Percentiles rank a stretch among this genome's conserved stretches.
Conservation (phyloP, 2,888 invertebrate species). For the Craniophora ligustri region DNA sequence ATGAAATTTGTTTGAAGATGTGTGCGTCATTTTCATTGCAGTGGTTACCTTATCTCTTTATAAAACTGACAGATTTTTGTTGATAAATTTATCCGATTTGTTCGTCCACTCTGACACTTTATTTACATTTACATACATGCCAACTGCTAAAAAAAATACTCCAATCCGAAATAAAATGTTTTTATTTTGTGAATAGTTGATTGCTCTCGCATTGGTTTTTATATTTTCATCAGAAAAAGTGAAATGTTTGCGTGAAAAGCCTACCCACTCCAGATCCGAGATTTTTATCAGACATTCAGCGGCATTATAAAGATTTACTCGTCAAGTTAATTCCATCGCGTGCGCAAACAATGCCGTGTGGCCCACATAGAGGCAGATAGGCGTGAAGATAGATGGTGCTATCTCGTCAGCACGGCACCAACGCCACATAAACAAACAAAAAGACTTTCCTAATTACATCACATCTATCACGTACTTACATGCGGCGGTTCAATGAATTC, state of each 20-base stretch:
- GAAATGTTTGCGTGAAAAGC: conserved; percentile 16
- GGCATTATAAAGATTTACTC: conserved; percentile 58
- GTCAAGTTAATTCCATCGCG: conserved; percentile 62
- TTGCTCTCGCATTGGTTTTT: neutral
- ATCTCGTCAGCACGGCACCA: conserved; percentile 57
- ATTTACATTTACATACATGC: no score
- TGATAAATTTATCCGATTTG: no score
- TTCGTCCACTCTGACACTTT: no score
- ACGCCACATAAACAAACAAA: conserved; percentile 63
- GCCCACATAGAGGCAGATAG: conserved; percentile 65
- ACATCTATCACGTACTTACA: conserved; percentile 57
- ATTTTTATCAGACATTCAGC: conserved; percentile 52
- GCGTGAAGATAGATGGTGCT: conserved; percentile 58
- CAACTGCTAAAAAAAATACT: no score
- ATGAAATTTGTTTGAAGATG: no score
- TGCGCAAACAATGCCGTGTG: conserved; percentile 67
- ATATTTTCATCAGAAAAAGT: neutral
- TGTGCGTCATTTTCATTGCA: no score
- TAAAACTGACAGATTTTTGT: no score
- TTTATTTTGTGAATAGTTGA: neutral
- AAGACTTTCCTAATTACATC: conserved; percentile 64
- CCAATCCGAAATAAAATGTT: neutral
- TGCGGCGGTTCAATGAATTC: conserved; percentile 50
- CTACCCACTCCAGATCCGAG: conserved; percentile 26
- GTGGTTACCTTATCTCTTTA: no score